Percentiles rank a stretch among this genome's conserved stretches.
Conservation (phyloP, 2,797 vertebrate species). For the Aeoliscus strigatus region DNA sequence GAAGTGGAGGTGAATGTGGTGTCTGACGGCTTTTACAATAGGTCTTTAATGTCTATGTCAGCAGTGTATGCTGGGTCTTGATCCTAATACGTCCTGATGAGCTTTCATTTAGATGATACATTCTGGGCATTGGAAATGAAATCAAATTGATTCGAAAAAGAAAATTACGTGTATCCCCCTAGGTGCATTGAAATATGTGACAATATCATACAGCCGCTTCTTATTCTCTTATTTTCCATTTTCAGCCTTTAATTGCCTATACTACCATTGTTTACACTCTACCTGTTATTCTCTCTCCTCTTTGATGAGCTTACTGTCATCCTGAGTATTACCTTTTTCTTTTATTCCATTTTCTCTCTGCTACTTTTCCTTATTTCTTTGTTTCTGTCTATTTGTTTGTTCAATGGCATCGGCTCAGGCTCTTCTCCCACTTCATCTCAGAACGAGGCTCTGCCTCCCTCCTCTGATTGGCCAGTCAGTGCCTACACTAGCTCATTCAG, state of each 20-base stretch:
- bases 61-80: not conserved
- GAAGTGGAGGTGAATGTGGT: conserved; percentile 85
- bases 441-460: conserved; percentile 85
- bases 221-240: conserved; percentile 44
- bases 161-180: not conserved
- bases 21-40: not conserved
- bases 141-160: not conserved
- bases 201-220: conserved; percentile 12
- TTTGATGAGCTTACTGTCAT: conserved; percentile 38
- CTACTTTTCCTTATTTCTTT: conserved; percentile 55
- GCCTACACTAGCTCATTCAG: conserved; percentile 86
- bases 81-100: too few relatives aligned
- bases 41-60: not conserved
- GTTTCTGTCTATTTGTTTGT: conserved; percentile 56
- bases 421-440: conserved; percentile 86
- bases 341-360: conserved; percentile 62
- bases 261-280: conserved; percentile 37
- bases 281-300: conserved; percentile 13
- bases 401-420: conserved; percentile 60
- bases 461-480: conserved; percentile 88
- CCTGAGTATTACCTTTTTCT: conserved; percentile 49
- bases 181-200: not conserved
- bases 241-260: conserved; percentile 45
- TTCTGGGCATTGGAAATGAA: not conserved
- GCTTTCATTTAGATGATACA: not conserved